These are phyloP conservation scores for Thalpophila matura DNA, from an alignment of 2,888 invertebrate genomes.

Conservation along the genomic window DNA sequence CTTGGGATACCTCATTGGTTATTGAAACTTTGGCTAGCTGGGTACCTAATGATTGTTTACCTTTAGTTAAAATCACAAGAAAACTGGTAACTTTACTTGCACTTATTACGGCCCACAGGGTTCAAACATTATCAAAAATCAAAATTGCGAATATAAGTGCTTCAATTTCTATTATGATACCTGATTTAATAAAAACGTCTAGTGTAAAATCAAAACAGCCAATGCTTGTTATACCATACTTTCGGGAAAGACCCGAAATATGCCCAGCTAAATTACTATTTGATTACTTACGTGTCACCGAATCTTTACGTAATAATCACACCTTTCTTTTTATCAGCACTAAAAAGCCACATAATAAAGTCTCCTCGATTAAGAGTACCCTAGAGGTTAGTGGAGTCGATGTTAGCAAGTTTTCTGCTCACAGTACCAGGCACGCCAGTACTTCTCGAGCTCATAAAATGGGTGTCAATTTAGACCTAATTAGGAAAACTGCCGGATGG, in stretches of 20 bases:
- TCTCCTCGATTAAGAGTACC: no score
- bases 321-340: no score
- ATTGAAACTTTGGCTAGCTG: constrained; percentile 10
- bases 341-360: no score
- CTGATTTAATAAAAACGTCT: neutral
- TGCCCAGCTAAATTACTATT: no score
- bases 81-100: constrained; percentile 3
- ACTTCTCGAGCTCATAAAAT: neutral
- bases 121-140: constrained; percentile 10
- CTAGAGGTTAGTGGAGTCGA: no score
- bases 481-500: no score
- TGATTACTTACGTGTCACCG: no score
- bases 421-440: constrained; percentile 2
- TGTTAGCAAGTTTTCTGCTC: no score
- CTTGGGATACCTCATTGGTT: constrained; percentile 30
- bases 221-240: no score
- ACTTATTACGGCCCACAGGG: constrained; percentile 3
- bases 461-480: neutral
- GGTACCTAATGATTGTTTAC: constrained; percentile 1
- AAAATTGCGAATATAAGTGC: constrained; percentile 1
- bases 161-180: constrained; percentile 5
- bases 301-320: no score
- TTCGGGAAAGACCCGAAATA: no score
- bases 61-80: constrained; percentile 5
- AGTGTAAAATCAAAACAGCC: no score